phyloP scores from a whole-genome alignment of 2,797 vertebrate species.

The Callimico goeldii region DNA sequence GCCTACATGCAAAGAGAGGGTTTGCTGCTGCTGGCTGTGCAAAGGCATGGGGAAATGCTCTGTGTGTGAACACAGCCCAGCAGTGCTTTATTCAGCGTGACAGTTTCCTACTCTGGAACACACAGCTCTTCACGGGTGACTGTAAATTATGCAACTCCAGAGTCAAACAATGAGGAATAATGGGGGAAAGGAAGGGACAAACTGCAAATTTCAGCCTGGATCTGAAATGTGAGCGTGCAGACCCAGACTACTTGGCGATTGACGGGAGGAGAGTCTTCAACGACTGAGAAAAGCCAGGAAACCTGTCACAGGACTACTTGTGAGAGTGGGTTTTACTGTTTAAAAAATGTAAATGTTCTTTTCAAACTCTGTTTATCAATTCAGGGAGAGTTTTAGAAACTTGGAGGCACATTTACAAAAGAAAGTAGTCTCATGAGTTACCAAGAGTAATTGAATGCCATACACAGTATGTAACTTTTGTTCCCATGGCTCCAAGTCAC shows the following conservation, averaged over 20 bases:
- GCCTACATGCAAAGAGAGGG: neutral
- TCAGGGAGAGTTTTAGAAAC: constrained; percentile 64
- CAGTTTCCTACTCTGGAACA: constrained; percentile 57
- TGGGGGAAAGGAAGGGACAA: constrained; percentile 17
- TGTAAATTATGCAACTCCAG: constrained; percentile 64
- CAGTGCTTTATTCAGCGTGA: constrained; percentile 43
- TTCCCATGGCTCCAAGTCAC: neutral
- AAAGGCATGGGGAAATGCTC: neutral
- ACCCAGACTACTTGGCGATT: neutral
- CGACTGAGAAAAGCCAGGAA: constrained; percentile 60
- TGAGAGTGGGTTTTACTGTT: constrained; percentile 31
- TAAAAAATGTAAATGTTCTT: constrained; percentile 46
- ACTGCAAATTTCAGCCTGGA: neutral
- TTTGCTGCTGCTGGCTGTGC: neutral
- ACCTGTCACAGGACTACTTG: constrained; percentile 26
- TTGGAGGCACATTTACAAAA: constrained; percentile 53
- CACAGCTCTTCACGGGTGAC: constrained; percentile 54
- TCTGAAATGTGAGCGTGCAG: neutral
- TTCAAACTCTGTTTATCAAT: constrained; percentile 59
- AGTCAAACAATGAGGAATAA: constrained; percentile 57
- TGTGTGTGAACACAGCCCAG: constrained; percentile 60
- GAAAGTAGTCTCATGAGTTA: constrained; percentile 23
- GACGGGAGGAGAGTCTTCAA: neutral
- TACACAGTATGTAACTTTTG: constrained; percentile 45
- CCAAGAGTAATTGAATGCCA: constrained; percentile 22